Evolutionary conservation across 2,113 vertebrate genomes (phyloP), one percentile per base, ranked within the genome.

Genomic region (Gadus macrocephalus): DNA sequence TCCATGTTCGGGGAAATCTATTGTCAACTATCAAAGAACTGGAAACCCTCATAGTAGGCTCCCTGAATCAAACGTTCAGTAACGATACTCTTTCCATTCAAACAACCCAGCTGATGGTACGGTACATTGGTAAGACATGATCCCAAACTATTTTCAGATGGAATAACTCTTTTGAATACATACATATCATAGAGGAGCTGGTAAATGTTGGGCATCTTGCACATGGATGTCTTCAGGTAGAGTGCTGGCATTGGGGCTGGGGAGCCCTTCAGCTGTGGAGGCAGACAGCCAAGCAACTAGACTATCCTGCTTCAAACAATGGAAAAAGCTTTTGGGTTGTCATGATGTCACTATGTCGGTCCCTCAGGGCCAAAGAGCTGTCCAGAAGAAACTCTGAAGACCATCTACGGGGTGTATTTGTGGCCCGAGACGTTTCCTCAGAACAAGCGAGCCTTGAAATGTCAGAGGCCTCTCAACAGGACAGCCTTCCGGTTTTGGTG

Each of bases 401-500:
- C 87, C 5, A 76, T 90, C 42, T 88, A 89, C 70, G 91, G 91
- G n/a, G 0, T 8, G 3, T 91, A 88, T 64, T 53, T 15, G 16
- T 92, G 91, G 91, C 65, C 88, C 3, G 64, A 75, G 67, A 53
- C 76, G 4, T 76, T 81, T 66, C 84, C 90, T 53, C 82, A 89
- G 71, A 58, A 15, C 6, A 60, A 0, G 1, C 60, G 76, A 68
- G 20, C n/a, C 0, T 90, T 91, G 78, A 15, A 12, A 28, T 92
- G 91, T 70, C 25, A 19, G 58, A 62, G 15, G 5, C 15, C 25
- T 5, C 60, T 84, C 53, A 64, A n/a, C 2, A n/a, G 78, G 19
- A 70, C 0, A 28, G 88, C 86, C 12, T 72, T 6, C 74, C 82
- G 91, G 70, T 73, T 85, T 35, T 92, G 91, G 91, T 92, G 85